Conservation (phyloP, 2,113 vertebrate species). For the Maylandia zebra region DNA sequence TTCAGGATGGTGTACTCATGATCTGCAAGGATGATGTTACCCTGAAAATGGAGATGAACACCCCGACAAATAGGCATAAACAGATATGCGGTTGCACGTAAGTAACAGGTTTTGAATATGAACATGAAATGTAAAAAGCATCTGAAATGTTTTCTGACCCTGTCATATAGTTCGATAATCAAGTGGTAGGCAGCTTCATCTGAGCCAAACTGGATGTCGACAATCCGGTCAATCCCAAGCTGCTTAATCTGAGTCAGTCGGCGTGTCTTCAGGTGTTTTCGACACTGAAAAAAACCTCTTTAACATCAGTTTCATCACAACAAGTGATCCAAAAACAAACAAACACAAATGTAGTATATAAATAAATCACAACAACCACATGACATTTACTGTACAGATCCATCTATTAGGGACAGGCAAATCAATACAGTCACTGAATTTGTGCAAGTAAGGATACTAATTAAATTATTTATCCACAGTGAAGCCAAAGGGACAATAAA, state of each 20-base stretch:
- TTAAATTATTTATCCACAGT: not conserved
- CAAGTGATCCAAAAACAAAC: not conserved
- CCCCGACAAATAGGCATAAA: not conserved
- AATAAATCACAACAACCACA: not conserved
- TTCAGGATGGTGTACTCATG: constrained; percentile 89
- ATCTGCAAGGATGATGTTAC: constrained; percentile 91
- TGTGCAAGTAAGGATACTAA: not conserved
- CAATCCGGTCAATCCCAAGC: constrained; percentile 89
- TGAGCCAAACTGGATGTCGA: constrained; percentile 96
- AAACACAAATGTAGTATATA: not conserved
- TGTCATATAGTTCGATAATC: constrained; percentile 92
- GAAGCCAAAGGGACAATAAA: not conserved
- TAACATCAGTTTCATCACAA: not conserved
- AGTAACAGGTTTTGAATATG: not conserved
- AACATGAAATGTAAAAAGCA: not conserved
- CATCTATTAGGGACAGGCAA: not conserved
- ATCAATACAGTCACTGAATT: not conserved
- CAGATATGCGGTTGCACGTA: not conserved
- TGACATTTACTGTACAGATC: not conserved
- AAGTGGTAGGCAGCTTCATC: constrained; percentile 93
- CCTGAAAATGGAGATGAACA: constrained; percentile 64
- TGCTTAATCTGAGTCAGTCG: constrained; percentile 82
- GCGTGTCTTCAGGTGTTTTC: constrained; percentile 87
- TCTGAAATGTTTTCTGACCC: constrained; percentile 72
- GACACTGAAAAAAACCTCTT: constrained; percentile 71